These are phyloP conservation scores for Molossus alvarezi DNA, from an alignment of 2,797 vertebrate species.

Conservation along the genomic window DNA sequence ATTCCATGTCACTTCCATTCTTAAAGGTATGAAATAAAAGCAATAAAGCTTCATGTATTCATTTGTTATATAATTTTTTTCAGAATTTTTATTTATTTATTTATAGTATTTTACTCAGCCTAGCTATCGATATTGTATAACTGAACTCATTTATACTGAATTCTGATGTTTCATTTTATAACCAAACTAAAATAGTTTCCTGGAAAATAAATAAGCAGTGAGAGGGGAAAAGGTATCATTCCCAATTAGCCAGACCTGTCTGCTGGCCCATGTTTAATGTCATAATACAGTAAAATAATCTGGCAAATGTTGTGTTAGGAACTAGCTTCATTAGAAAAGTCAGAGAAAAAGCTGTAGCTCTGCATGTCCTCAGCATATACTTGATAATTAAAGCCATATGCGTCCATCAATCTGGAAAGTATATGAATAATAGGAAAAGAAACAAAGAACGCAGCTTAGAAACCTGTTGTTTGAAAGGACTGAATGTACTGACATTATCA, in stretches of 20 bases:
- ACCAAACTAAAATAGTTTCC: constrained; percentile 76
- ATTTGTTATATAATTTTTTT: constrained; percentile 51
- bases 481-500: neutral
- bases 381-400: constrained; percentile 84
- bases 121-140: constrained; percentile 67
- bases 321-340: constrained; percentile 76
- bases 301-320: constrained; percentile 74
- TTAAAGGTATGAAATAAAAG: constrained; percentile 51
- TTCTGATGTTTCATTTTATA: constrained; percentile 76
- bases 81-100: constrained; percentile 66
- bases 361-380: constrained; percentile 69
- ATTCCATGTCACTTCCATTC: neutral
- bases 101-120: constrained; percentile 36
- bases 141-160: constrained; percentile 68
- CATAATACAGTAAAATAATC: constrained; percentile 82
- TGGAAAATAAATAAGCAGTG: constrained; percentile 80
- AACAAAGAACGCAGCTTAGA: constrained; percentile 65
- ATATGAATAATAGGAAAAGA: constrained; percentile 71
- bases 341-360: constrained; percentile 57
- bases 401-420: constrained; percentile 72
- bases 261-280: constrained; percentile 77
- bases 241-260: constrained; percentile 78
- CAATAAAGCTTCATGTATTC: constrained; percentile 13
- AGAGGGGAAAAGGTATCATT: constrained; percentile 75
- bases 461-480: constrained; percentile 28